These are phyloP conservation scores for Heliconius charithonia DNA, from an alignment of 2,888 invertebrate genomes.

Conservation along the genomic window DNA sequence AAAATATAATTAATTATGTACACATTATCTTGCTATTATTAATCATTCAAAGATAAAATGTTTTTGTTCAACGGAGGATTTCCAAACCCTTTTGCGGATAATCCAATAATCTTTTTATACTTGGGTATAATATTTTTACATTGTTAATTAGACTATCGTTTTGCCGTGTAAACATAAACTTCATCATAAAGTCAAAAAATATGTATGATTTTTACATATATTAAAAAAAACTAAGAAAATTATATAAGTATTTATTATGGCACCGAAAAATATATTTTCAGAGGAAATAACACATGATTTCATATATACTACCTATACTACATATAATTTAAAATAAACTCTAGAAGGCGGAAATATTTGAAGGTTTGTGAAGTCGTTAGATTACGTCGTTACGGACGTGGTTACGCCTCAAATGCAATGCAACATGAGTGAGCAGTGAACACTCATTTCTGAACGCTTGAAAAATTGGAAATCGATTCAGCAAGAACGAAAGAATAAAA, in stretches of 20 bases:
- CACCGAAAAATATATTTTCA: too few relatives aligned
- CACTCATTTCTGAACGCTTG: constrained; percentile 31
- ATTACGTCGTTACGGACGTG: constrained; percentile 22
- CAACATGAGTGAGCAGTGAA: constrained; percentile 31
- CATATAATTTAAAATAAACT: not conserved
- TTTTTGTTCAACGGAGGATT: not conserved
- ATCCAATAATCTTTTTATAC: not conserved
- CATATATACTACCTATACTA: too few relatives aligned
- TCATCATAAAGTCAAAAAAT: not conserved
- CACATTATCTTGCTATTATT: not conserved
- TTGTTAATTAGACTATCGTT: too few relatives aligned
- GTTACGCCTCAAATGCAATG: constrained; percentile 17
- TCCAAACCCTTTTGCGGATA: not conserved
- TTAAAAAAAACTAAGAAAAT: too few relatives aligned
- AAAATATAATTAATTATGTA: not conserved
- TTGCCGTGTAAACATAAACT: not conserved
- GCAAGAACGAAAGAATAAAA: constrained; percentile 30
- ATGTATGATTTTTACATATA: not conserved
- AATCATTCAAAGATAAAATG: not conserved
- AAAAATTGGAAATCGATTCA: constrained; percentile 31
- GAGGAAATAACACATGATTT: too few relatives aligned
- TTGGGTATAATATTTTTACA: not conserved
- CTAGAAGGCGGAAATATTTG: not conserved
- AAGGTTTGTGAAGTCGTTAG: constrained; percentile 12
- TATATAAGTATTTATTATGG: too few relatives aligned